Evolutionary conservation across 2,888 invertebrate genomes (phyloP), one percentile per base, ranked within the genome.

Genomic region (Drosophila demipolita): DNA sequence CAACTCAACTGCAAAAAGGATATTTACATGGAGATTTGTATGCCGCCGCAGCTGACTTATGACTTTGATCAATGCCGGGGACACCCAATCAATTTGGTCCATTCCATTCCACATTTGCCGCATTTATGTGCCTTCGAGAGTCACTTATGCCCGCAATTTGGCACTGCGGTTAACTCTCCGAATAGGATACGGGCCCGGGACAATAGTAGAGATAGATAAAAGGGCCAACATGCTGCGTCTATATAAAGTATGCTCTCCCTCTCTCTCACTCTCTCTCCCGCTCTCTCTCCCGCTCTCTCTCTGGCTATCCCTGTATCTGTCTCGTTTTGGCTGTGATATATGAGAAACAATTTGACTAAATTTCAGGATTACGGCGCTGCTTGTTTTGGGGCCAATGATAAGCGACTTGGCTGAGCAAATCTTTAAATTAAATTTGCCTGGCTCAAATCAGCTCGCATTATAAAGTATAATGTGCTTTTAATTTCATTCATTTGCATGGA

Each of bases 11-110:
- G 83, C 73, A 75, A 88, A 83, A 83, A 80, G 89, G 85, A 90
- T 90, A 87, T 89, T 90, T 88, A 85, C 75, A 90, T 88, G 85
- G 82, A 89, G 87, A 90, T 85, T 90, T 86, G 80, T 82, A 78
- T 78, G 84, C 85, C 68, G 69, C 69, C 76, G 82, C 77, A 79
- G 45, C 78, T 90, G 91, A 91, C 91, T 90, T 90, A 88, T 90
- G 90, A 90, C 90, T 90, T 90, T 89, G 90, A 89, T 83, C 89
- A 83, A 78, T 77, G 80, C 73, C 66, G 63, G 66, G 75, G 69
- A 29, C 81, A 70, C 49, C 82, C 83, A 83, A 81, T 84, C 82
- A 80, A 80, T 82, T 82, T 72, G 68, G 63, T 55, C 38, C 38
- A 29, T 55, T 71, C 60, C 23, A 23, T 23, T 23, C 23, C 69